Evolutionary conservation across 92 coral and sea anemone species (phyloP).

Genomic region (Isaurus tuberculatus): DNA sequence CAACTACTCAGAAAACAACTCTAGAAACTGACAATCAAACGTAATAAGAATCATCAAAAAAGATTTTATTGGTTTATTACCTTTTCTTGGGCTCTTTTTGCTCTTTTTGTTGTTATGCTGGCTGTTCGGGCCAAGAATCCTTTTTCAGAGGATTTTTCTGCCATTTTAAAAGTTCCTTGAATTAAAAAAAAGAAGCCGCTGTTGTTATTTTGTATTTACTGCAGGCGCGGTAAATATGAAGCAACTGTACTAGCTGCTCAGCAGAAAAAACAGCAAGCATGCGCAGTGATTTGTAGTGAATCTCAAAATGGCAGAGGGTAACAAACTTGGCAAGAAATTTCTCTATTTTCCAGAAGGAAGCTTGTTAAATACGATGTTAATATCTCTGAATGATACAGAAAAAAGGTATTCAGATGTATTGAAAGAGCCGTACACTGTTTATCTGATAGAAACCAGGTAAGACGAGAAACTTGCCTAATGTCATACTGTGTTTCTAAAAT

Average conservation of each 20-base stretch:
- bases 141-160: slow-evolving; percentile 86
- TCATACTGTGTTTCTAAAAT: background rate
- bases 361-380: slow-evolving; percentile 86
- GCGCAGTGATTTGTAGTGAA: slow-evolving; percentile 56
- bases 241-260: slow-evolving; percentile 46
- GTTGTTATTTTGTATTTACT: slow-evolving; percentile 28
- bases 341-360: slow-evolving; percentile 96
- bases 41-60: background rate
- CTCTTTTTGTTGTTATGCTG: slow-evolving; percentile 93
- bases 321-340: slow-evolving; percentile 52
- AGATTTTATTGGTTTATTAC: slow-evolving; percentile 43
- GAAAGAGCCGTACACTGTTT: slow-evolving; percentile 96
- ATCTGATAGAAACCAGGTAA: slow-evolving; percentile 94
- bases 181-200: slow-evolving; percentile 39
- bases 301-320: slow-evolving; percentile 78
- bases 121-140: slow-evolving; percentile 96
- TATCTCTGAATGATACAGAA: slow-evolving; percentile 93
- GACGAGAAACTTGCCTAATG: background rate
- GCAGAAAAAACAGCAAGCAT: background rate
- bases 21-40: background rate
- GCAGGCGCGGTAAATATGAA: slow-evolving; percentile 10
- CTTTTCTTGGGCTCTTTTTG: slow-evolving; percentile 98
- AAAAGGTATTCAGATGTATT: slow-evolving; percentile 84
- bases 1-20: background rate
- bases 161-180: slow-evolving; percentile 58